Evolutionary conservation across 2,113 vertebrate species (phyloP), one percentile per base, ranked within the genome.

Genomic region (Numida meleagris): DNA sequence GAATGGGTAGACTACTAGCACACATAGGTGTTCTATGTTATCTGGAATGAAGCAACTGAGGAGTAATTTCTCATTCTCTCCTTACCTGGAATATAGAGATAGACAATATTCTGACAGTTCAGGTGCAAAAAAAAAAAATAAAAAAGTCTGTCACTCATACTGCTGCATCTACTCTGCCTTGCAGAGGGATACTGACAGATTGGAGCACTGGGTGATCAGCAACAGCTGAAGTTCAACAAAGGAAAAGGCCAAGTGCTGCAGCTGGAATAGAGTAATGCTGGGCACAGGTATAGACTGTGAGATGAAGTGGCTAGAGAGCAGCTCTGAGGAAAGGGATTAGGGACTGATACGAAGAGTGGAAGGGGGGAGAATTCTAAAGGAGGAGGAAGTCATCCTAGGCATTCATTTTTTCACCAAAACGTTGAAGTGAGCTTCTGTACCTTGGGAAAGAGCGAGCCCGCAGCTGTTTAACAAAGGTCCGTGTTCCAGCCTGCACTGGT

Each of bases 401-500:
- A 12, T 55, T 74, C 12, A 36, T 23, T 68, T 71, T 45, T 38
- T 38, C 42, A 51, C 29, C 12, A 1, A 16, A 57, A 40, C 0
- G 2, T 1, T 2, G 38, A 51, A 80, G 31, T 3, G 76, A 82
- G n/a, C 45, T 48, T 71, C 36, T 86, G 45, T 98, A 99, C 99
- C 99, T 99, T 88, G 98, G 97, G 91, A 99, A 99, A 89, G 97
- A 98, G 83, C 98, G 98, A 89, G 93, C 98, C 83, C 98, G 98
- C 38, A 99, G 98, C 85, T 99, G 96, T 92, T 97, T 98, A 78
- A 99, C 97, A 12, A 99, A 99, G 87, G 98, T 98, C 31, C 98
- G 95, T 12, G 99, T 99, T 59, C 99, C 99, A 18, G 99, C 99
- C 92, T 99, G 99, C 87, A 99, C 99, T 0, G 99, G 99, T 91